Evolutionary conservation across 2,888 invertebrate species (phyloP).

Genomic region (Monopis laevigella): DNA sequence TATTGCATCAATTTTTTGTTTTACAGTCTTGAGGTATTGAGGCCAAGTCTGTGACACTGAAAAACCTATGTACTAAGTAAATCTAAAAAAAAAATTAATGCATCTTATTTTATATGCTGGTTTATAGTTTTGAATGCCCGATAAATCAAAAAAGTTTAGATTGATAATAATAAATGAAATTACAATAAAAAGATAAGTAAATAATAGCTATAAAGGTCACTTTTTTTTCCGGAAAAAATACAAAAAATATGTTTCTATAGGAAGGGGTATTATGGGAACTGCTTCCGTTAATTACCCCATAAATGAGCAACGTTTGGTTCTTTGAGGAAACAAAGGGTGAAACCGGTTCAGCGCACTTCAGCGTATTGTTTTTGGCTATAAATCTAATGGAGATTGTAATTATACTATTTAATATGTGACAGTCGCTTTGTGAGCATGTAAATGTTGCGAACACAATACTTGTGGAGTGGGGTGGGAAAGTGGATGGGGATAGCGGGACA

Average conservation of each 20-base stretch:
- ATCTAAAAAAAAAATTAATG: no score
- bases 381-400: slow-evolving; percentile 59
- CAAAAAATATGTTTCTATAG: slow-evolving; percentile 33
- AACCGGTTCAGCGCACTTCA: slow-evolving; percentile 45
- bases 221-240: slow-evolving; percentile 25
- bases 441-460: slow-evolving; percentile 35
- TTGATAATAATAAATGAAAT: not conserved
- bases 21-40: no score
- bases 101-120: no score
- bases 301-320: slow-evolving; percentile 51
- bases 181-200: no score
- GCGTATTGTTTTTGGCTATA: slow-evolving; percentile 57
- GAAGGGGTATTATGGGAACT: slow-evolving; percentile 53
- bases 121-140: not conserved
- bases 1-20: no score
- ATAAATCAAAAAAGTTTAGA: not conserved
- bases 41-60: no score
- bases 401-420: slow-evolving; percentile 60
- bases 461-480: slow-evolving; percentile 56
- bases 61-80: no score
- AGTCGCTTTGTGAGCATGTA: slow-evolving; percentile 58
- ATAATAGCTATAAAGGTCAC: slow-evolving; percentile 4
- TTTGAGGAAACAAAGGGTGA: slow-evolving; percentile 47
- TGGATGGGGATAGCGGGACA: slow-evolving; percentile 28
- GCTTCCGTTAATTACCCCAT: slow-evolving; percentile 55